Base-by-base conservation (phyloP, 2,888 invertebrate species). In the Tiphia femorata region DNA sequence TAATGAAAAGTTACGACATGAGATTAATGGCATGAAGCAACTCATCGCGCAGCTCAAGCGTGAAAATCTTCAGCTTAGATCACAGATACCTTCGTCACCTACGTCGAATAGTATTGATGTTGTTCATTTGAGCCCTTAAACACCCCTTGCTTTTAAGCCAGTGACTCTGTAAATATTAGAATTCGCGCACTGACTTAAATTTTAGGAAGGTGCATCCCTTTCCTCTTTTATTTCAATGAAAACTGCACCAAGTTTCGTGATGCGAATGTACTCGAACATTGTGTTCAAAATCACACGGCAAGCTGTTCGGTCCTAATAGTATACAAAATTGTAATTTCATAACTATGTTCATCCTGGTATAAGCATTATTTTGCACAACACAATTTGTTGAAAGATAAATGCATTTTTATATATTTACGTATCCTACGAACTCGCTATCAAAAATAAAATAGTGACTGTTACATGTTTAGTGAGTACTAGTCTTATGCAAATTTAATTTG, bases 31-130 rank as follows among this genome's bases (percentile, higher is more conserved):
- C 63, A 84, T 93, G 54, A 89, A 91, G 76, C 89, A 91, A 75
- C 90, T 93, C 79, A 86, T 92, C 69, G 84, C 89, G 6, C 90
- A 91, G 68, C 84, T 95, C 38, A 91, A 92, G 76, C 88, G 90
- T 67, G 94, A 95, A 78, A 95, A 95, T 80, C 85, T 88, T 41
- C 86, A 91, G 35, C 86, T 95, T 75, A 86, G 88, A 66, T 87
- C 89, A 52, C 89, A 92, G 57, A 54, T 77, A 37, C n/a, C n/a
- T n/a, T 68, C 73, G 19, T 37, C 73, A 5, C 51, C 67, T 19
- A 47, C 69, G 14, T 55, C 66, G 33, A 38, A 62, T n/a, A 64
- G 41, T 48, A 20, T 61, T 0, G 78, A 79, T n/a, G 66, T 57
- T 49, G 52, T 72, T 56, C 73, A 70, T 38, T 64, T 77, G 55